Evolutionary conservation across 1,140 invertebrate species (phyloP).

Genomic region (Sinella curviseta): DNA sequence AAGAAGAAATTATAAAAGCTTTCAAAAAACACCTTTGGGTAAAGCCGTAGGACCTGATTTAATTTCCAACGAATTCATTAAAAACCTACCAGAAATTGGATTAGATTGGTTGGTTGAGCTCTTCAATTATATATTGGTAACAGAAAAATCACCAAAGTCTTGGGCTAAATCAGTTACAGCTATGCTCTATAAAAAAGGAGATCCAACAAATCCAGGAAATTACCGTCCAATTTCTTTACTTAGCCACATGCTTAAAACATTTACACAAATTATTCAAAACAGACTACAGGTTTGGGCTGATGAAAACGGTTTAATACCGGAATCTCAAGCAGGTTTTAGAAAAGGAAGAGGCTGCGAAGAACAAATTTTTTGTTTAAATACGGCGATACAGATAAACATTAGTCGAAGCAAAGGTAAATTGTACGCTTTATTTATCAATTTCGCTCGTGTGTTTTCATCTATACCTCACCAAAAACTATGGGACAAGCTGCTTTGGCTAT

Average conservation of each 20-base stretch:
- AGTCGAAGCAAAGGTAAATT: background rate
- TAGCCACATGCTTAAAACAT: constrained; percentile 47
- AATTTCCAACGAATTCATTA: constrained; percentile 52
- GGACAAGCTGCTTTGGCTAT: constrained; percentile 16
- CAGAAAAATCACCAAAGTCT: background rate
- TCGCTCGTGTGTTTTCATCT: constrained; percentile 31
- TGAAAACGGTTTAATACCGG: constrained; percentile 39
- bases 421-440: constrained; percentile 34
- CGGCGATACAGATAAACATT: constrained; percentile 38
- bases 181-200: constrained; percentile 46
- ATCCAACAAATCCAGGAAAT: constrained; percentile 44
- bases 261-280: constrained; percentile 41
- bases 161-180: constrained; percentile 24
- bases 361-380: constrained; percentile 42
- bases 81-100: constrained; percentile 48
- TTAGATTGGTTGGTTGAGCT: background rate
- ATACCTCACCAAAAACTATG: constrained; percentile 28
- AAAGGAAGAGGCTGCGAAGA: constrained; percentile 34
- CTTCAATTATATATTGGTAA: constrained; percentile 20
- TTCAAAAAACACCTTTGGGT: constrained; percentile 5
- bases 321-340: constrained; percentile 51
- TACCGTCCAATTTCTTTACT: constrained; percentile 49
- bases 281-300: constrained; percentile 46
- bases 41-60: constrained; percentile 52
- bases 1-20: background rate